A percentile compares a stretch with the other conserved stretches of the same genome.
Conservation (phyloP, 2,113 vertebrate genomes). For the Engraulis encrasicolus region DNA sequence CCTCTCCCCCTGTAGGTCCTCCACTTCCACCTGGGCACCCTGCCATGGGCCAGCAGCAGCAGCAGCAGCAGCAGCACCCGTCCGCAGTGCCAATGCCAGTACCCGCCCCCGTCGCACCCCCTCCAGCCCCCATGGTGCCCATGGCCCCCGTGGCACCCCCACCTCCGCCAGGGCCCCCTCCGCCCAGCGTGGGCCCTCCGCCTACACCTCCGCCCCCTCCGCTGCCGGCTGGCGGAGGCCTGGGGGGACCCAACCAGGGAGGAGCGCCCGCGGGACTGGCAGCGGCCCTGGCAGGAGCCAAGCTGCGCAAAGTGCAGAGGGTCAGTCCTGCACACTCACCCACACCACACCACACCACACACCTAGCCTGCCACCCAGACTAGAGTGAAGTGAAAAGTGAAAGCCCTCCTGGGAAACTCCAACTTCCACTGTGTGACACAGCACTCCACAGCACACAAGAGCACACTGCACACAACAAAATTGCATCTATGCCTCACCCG, state of each 20-base stretch:
- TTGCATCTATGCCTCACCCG: no score
- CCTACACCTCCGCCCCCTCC: slow-evolving; percentile 90
- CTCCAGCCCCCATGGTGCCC: slow-evolving; percentile 73
- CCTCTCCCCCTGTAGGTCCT: slow-evolving; percentile 79
- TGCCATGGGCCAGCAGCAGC: slow-evolving; percentile 54
- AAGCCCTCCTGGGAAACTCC: no score
- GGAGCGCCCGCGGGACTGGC: slow-evolving; percentile 90
- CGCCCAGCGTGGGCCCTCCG: slow-evolving; percentile 74
- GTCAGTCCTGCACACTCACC: slow-evolving; percentile 71
- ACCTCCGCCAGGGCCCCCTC: slow-evolving; percentile 85
- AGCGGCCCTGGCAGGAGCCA: slow-evolving; percentile 94
- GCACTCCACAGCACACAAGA: no score
- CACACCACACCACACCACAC: background rate
- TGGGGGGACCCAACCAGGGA: slow-evolving; percentile 59
- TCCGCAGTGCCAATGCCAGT: no score
- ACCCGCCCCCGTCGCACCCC: slow-evolving; percentile 65
- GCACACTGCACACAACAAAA: no score
- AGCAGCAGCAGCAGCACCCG: slow-evolving; percentile 47
- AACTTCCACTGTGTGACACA: no score
- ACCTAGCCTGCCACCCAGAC: background rate
- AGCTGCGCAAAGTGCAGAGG: slow-evolving; percentile 93
- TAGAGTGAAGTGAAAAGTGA: no score
- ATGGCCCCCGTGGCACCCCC: slow-evolving; percentile 89
- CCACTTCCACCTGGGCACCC: slow-evolving; percentile 87
- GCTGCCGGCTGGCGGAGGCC: slow-evolving; percentile 78